Conservation (phyloP, 2,797 vertebrate species). For the Epinephelus awoara region DNA sequence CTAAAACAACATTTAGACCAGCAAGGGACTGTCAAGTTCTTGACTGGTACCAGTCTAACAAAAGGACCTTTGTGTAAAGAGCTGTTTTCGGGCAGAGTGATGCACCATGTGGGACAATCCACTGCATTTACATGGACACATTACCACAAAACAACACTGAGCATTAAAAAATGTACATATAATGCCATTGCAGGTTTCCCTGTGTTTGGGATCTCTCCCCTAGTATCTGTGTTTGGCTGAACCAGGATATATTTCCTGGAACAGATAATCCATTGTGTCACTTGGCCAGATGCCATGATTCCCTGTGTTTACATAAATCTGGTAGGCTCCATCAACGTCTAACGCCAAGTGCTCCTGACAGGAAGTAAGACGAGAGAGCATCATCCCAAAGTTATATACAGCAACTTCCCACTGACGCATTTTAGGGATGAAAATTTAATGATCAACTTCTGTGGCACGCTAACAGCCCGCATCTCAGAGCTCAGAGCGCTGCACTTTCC, state of each 20-base stretch:
- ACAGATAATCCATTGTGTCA: background rate
- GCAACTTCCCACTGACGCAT: slow-evolving; percentile 6
- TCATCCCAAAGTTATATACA: background rate
- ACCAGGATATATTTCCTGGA: background rate
- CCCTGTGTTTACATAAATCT: background rate
- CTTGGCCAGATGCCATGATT: background rate
- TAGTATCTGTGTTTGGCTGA: too few species aligned
- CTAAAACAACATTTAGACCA: too few species aligned
- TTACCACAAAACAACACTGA: background rate
- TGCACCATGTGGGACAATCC: background rate
- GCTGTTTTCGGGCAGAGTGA: background rate
- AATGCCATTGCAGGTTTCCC: background rate
- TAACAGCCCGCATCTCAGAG: background rate
- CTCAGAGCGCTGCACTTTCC: background rate
- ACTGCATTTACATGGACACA: background rate
- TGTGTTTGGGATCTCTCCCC: background rate
- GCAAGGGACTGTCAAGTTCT: too few species aligned
- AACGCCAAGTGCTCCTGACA: background rate
- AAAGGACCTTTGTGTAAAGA: background rate
- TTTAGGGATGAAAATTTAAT: slow-evolving; percentile 34
- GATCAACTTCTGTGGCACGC: background rate
- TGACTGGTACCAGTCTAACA: background rate
- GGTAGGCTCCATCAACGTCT: background rate
- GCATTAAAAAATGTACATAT: background rate
- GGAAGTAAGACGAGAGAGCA: background rate